A percentile compares a stretch with the other conserved stretches of the same genome.
phyloP scores from a whole-genome alignment of 92 coral and sea anemone genomes.

The Umimayanthus kanabou region DNA sequence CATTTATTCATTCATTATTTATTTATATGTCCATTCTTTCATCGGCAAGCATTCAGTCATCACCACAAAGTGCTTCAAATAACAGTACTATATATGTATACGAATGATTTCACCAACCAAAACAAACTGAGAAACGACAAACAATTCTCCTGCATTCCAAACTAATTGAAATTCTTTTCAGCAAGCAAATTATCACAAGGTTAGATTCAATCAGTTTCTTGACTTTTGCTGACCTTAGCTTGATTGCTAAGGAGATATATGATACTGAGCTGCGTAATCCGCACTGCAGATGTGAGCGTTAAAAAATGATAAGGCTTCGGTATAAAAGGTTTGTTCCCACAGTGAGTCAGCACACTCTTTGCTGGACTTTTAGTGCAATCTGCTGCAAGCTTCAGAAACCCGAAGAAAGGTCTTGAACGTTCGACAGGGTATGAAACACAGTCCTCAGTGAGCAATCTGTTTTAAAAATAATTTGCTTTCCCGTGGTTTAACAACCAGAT shows the following conservation, averaged over 20 bases:
- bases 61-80: background rate
- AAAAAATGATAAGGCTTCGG: background rate
- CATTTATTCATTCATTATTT: too few relatives aligned
- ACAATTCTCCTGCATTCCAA: background rate
- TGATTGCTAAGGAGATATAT: background rate
- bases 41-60: too few relatives aligned
- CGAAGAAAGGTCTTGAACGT: background rate
- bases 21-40: too few relatives aligned
- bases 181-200: too few relatives aligned
- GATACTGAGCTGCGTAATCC: background rate
- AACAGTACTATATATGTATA: too few relatives aligned
- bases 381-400: background rate
- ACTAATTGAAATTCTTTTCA: too few relatives aligned
- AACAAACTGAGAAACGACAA: background rate
- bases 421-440: background rate
- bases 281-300: background rate
- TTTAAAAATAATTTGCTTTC: background rate
- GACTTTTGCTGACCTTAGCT: background rate
- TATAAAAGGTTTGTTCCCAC: background rate
- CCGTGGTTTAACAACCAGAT: too few relatives aligned
- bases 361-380: background rate
- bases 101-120: background rate
- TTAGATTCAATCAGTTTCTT: background rate
- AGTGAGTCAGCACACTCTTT: too few relatives aligned
- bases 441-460: background rate